Base-by-base conservation (phyloP, 2,888 invertebrate species). In the Malacosoma neustria region DNA sequence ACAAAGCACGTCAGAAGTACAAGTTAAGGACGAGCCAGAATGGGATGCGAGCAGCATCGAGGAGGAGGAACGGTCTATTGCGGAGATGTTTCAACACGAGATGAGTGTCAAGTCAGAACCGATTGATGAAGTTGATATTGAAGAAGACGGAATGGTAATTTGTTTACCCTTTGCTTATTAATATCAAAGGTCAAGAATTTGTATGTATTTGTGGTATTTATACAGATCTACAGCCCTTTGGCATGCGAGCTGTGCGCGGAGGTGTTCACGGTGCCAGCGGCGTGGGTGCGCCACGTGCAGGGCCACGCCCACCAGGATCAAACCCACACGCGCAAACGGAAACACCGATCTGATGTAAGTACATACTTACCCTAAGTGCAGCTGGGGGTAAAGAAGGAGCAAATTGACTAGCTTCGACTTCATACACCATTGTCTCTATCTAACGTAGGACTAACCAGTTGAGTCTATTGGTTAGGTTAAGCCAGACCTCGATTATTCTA, bases 171-270 rank as follows among this genome's bases (percentile, higher is more conserved):
- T 29, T 3, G 1, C 7, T 7, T 11, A 33, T n/a, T 13, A 13
- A 9, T 32, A 4, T 34, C 11, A 12, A 6, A 7, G 33, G 11
- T 32, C 13, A 34, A 5, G 14, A n/a, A 32, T 29, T 31, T 15
- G n/a, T 36, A 11, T 29, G 14, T 37, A 13, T 36, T 4, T 36
- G 29, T 30, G n/a, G n/a, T n/a, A n/a, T n/a, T n/a, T n/a, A n/a
- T 30, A 2, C 68, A 86, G 75, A 72, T 89, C 37, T 94, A 92
- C 69, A 92, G 93, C 13, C 93, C 93, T 32, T 75, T 94, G 49
- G 90, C 92, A 7, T 95, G 95, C 72, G 94, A 95, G 72, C 86
- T 94, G 62, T 95, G 95, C 70, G 92, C 93, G 56, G 93, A 93
- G 81, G 92, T 93, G 46, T 95, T 94, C 75, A 91, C 92, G 37